Percentiles rank a stretch among this genome's conserved stretches.
These are phyloP conservation scores for Folsomia candida DNA, from an alignment of 2,888 invertebrate genomes.

Conservation along the genomic window DNA sequence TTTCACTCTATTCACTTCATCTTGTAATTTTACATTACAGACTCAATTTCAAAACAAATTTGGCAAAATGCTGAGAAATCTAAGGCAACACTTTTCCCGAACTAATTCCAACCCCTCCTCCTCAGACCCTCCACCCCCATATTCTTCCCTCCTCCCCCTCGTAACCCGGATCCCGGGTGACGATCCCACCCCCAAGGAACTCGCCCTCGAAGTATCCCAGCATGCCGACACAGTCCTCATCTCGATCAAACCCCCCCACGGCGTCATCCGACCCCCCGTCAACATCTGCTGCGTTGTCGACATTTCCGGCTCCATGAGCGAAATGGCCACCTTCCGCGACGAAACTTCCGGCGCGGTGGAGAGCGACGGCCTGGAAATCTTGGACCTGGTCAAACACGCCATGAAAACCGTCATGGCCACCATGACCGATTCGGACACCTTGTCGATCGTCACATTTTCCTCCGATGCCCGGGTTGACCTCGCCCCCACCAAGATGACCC, in stretches of 20 bases:
- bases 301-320: background rate
- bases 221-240: background rate
- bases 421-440: background rate
- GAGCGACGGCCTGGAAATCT: background rate
- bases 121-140: too few species aligned
- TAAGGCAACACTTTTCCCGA: too few species aligned
- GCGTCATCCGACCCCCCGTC: background rate
- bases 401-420: background rate
- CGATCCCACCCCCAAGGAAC: background rate
- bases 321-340: background rate
- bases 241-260: background rate
- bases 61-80: too few species aligned
- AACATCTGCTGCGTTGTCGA: background rate
- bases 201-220: background rate
- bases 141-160: background rate
- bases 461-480: background rate
- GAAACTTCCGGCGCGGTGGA: background rate
- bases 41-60: too few species aligned
- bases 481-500: background rate
- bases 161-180: background rate
- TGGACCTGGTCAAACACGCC: background rate
- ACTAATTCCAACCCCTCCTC: too few species aligned
- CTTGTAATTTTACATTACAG: too few species aligned
- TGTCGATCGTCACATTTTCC: background rate
- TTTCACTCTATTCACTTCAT: too few species aligned